Conservation (phyloP, 2,797 vertebrate species). For the Clarias platycephalus region DNA sequence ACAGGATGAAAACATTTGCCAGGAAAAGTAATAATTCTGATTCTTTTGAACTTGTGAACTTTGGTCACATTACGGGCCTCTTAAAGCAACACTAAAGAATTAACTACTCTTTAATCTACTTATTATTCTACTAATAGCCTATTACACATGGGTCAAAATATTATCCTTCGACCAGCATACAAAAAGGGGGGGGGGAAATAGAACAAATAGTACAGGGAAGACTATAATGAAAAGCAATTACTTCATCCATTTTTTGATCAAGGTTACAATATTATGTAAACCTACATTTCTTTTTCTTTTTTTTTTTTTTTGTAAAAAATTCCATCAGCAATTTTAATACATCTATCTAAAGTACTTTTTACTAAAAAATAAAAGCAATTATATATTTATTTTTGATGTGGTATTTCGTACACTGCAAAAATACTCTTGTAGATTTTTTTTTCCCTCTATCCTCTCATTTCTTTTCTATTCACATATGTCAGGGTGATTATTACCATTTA, state of each 20-base stretch:
- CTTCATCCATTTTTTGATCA: slow-evolving; percentile 77
- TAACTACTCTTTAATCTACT: slow-evolving; percentile 63
- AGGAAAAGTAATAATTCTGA: slow-evolving; percentile 48
- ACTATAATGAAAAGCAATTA: slow-evolving; percentile 75
- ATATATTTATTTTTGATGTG: slow-evolving; percentile 74
- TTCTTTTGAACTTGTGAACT: neutral
- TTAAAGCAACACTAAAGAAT: slow-evolving; percentile 60
- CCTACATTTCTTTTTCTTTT: slow-evolving; percentile 65
- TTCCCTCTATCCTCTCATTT: slow-evolving; percentile 65
- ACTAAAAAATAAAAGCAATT: slow-evolving; percentile 77
- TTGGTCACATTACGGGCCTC: slow-evolving; percentile 51
- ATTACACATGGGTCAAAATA: slow-evolving; percentile 60
- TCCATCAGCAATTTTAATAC: slow-evolving; percentile 72
- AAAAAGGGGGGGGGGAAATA: slow-evolving; percentile 54
- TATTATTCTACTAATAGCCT: slow-evolving; percentile 67
- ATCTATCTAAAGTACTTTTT: slow-evolving; percentile 77
- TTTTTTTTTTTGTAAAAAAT: slow-evolving; percentile 61
- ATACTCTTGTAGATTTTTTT: slow-evolving; percentile 72
- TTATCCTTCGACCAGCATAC: slow-evolving; percentile 65
- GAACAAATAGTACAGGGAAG: slow-evolving; percentile 66
- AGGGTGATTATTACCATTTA: slow-evolving; percentile 75
- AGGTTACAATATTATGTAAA: slow-evolving; percentile 78
- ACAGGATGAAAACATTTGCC: slow-evolving; percentile 31
- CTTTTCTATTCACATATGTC: slow-evolving; percentile 81
- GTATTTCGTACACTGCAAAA: slow-evolving; percentile 83